These are phyloP conservation scores for Drosophila atroscutellata DNA, from an alignment of 2,888 invertebrate species.

Conservation along the genomic window DNA sequence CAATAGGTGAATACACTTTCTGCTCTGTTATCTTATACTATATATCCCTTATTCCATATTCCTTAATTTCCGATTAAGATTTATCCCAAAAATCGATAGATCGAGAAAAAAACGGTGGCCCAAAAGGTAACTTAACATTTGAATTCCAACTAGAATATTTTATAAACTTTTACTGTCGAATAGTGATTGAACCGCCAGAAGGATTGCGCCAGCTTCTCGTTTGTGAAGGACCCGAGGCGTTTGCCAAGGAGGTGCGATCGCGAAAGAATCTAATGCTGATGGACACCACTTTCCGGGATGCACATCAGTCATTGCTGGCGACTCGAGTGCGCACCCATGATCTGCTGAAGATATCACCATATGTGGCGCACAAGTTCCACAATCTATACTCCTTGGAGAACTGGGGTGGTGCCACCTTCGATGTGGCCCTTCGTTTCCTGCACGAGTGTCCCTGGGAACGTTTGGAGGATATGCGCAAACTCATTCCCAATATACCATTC, in stretches of 20 bases:
- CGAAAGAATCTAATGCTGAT: constrained; percentile 95
- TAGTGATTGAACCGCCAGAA: constrained; percentile 90
- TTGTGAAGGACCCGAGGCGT: constrained; percentile 96
- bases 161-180: background rate
- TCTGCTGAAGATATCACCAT: constrained; percentile 95
- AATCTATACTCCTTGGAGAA: constrained; percentile 96
- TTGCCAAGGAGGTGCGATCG: constrained; percentile 96
- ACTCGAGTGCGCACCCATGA: constrained; percentile 98
- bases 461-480: constrained; percentile 94
- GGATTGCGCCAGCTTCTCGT: constrained; percentile 95
- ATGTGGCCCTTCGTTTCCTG: constrained; percentile 97
- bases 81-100: constrained; percentile 88
- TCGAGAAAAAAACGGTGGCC: constrained; percentile 88
- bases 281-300: constrained; percentile 99
- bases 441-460: constrained; percentile 99
- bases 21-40: background rate
- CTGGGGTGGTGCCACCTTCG: constrained; percentile 99
- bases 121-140: constrained; percentile 86
- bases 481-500: constrained; percentile 99
- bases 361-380: constrained; percentile 96
- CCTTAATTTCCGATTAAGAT: constrained; percentile 85
- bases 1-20: constrained; percentile 87
- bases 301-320: constrained; percentile 98
- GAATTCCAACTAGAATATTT: background rate
- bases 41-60: background rate